Base-by-base conservation (phyloP, 1,140 invertebrate species). In the Drosophila watanabei region DNA sequence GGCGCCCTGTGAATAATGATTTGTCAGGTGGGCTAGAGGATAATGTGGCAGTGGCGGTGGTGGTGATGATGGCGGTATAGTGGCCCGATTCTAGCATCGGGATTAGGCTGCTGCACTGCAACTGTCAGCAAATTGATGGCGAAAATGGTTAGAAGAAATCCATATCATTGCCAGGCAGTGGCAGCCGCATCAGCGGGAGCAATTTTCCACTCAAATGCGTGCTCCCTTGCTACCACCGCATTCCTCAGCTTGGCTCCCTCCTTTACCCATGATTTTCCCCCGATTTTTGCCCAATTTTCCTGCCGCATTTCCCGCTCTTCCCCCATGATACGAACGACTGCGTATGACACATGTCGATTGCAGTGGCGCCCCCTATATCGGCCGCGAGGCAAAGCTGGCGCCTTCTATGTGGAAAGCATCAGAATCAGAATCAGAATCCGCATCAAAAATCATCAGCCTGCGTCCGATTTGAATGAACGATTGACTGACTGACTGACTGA, bases 281-380 rank as follows among this genome's bases (percentile, higher is more conserved):
- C 20, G n/a, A n/a, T 52, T 70, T 52, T 70, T n/a, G 30, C 16
- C 60, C 11, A 28, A 37, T 37, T 66, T 56, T 56, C 52, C 52
- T 39, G 20, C 52, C 52, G 33, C 52, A 56, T 56, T 56, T 56
- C n/a, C 68, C 37, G 30, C 35, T 24, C 54, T 51, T 2, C 68
- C 37, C 24, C n/a, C 48, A 37, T 48, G 46, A 61, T 60, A 57
- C 63, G 35, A 72, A 78, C 46, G 68, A 54, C 82, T 85, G 82
- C 82, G 82, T 80, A 85, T 85, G 82, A 84, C 82, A 84, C 72
- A 84, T 84, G 82, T 84, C 82, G 82, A 84, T 80, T 80, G 82
- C 82, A 85, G 58, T 84, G 70, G 64, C 70, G 80, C 70, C 81
- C 77, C 64, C 81, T 75, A 76, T 66, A 71, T 51, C 33, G 60